phyloP scores from a whole-genome alignment of 2,113 vertebrate genomes.

The Fregetta grallaria region DNA sequence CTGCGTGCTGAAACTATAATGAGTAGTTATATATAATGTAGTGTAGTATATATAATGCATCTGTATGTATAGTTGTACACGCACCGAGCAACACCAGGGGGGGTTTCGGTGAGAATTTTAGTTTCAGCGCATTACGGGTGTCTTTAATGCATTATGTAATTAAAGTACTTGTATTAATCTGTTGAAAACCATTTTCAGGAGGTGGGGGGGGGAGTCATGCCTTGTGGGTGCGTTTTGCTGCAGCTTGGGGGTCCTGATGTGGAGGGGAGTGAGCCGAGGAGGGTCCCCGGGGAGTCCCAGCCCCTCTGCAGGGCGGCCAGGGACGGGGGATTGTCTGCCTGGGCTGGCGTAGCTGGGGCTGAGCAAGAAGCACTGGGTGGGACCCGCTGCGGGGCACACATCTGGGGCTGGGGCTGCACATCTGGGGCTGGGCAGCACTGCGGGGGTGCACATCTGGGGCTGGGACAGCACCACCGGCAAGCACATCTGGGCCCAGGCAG shows the following conservation, averaged over 20 bases:
- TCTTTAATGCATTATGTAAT: not conserved
- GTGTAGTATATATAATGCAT: accelerated
- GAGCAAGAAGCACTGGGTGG: not conserved
- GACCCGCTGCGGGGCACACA: not conserved
- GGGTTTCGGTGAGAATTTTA: accelerated
- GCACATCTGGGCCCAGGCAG: not conserved
- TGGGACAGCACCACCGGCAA: accelerated
- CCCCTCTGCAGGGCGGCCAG: not conserved
- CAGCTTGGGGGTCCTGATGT: accelerated
- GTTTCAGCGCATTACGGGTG: not conserved
- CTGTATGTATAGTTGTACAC: accelerated
- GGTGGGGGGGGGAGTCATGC: not conserved
- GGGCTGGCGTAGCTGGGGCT: not conserved
- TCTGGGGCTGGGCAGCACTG: not conserved
- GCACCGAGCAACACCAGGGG: accelerated
- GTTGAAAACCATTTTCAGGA: accelerated
- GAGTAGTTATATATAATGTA: not conserved
- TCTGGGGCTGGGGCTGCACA: not conserved
- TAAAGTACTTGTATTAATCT: too few relatives aligned
- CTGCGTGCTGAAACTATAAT: not conserved
- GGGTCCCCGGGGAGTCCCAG: not conserved
- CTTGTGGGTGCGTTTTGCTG: not conserved
- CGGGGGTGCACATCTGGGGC: not conserved
- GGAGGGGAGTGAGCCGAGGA: not conserved
- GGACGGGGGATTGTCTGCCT: not conserved